These are phyloP conservation scores for Cossypha dichroa DNA, from an alignment of 2,797 vertebrate species.

Conservation along the genomic window DNA sequence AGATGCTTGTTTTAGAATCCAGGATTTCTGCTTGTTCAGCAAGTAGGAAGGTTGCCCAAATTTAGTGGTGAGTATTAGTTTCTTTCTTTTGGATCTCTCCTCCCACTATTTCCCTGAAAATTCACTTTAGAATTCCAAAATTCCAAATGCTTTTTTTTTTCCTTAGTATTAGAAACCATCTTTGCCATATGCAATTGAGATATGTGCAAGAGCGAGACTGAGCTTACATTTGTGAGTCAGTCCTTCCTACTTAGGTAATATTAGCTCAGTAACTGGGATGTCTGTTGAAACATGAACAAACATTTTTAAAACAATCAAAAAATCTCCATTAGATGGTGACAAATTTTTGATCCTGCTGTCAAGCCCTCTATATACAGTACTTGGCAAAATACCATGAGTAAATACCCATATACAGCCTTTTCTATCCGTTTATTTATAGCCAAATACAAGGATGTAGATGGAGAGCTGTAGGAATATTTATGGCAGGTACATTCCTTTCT, in stretches of 20 bases:
- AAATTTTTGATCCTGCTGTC: neutral
- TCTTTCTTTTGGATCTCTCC: neutral
- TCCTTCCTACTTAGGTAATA: neutral
- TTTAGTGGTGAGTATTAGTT: neutral
- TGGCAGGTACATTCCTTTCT: neutral
- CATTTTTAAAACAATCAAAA: neutral
- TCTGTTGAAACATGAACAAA: neutral
- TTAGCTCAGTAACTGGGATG: neutral
- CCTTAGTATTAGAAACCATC: neutral
- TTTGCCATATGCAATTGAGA: neutral
- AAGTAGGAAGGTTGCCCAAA: neutral
- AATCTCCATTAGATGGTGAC: neutral
- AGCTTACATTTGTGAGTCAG: neutral
- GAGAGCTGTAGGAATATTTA: neutral
- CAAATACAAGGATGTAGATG: neutral
- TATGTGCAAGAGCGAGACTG: neutral
- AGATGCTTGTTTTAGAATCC: neutral
- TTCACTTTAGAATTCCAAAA: neutral
- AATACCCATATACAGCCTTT: neutral
- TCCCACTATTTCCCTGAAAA: neutral
- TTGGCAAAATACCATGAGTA: neutral
- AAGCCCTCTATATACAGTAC: neutral
- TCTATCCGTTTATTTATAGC: neutral
- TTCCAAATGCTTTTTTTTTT: neutral
- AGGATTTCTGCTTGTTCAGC: neutral